Evolutionary conservation across 2,888 invertebrate genomes (phyloP).

Genomic region (Fabriciana adippe): DNA sequence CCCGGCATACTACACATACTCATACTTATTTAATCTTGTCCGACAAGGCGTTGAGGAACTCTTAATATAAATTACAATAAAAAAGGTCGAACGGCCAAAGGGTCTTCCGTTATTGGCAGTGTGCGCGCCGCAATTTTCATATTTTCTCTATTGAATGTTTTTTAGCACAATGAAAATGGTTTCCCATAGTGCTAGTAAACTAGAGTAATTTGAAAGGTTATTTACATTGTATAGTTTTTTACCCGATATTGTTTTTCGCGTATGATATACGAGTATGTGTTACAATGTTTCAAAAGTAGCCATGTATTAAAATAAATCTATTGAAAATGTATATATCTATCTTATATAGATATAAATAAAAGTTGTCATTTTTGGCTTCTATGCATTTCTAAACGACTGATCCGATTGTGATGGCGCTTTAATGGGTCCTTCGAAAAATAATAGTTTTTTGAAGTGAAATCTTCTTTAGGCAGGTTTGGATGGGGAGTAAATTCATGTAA

Average conservation of each 20-base stretch:
- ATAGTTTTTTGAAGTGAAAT: too few species aligned
- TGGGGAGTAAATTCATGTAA: too few species aligned
- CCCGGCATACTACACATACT: constrained; percentile 35
- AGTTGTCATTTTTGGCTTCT: too few species aligned
- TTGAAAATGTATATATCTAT: background rate
- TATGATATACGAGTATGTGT: constrained; percentile 2
- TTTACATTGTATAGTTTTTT: constrained; percentile 23
- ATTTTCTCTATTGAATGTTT: constrained; percentile 35
- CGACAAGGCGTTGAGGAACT: constrained; percentile 40
- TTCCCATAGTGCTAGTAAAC: constrained; percentile 34
- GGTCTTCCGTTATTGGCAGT: constrained; percentile 37
- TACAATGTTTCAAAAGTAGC: constrained; percentile 2
- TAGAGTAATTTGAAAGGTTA: constrained; percentile 24
- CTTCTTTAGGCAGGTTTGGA: too few species aligned
- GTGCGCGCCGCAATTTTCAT: constrained; percentile 38
- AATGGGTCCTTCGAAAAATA: too few species aligned
- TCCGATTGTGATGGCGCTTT: too few species aligned
- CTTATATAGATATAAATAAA: too few species aligned
- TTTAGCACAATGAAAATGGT: constrained; percentile 36
- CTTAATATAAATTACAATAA: constrained; percentile 42
- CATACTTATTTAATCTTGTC: constrained; percentile 47
- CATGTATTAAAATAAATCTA: background rate
- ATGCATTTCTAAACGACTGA: too few species aligned
- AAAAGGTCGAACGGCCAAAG: constrained; percentile 40
- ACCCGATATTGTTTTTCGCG: constrained; percentile 20